These are phyloP conservation scores for Pangasianodon gigas DNA, from an alignment of 2,113 vertebrate genomes.

Conservation along the genomic window DNA sequence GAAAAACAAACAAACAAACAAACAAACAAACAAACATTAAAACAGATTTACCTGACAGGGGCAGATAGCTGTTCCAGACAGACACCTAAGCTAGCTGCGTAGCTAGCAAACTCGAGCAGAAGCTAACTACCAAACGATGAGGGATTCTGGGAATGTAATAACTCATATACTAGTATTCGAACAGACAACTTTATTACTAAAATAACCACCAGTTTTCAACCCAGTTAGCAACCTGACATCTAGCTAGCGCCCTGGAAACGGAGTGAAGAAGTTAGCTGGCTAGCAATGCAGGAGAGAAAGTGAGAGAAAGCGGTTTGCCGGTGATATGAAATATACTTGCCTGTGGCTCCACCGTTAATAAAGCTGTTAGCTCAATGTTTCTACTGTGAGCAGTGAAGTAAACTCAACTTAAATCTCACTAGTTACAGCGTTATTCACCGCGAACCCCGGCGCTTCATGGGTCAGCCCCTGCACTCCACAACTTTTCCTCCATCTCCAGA, in stretches of 20 bases:
- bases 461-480: conserved; percentile 3
- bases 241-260: not conserved
- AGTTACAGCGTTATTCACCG: conserved; percentile 33
- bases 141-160: not conserved
- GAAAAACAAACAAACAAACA: not conserved
- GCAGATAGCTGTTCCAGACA: not conserved
- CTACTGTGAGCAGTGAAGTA: not conserved
- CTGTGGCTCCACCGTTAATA: conserved; percentile 44
- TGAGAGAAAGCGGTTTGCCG: not conserved
- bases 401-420: conserved; percentile 7
- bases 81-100: not conserved
- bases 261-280: not conserved
- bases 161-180: not conserved
- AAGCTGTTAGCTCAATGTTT: conserved; percentile 25
- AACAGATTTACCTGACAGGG: not conserved
- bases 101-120: not conserved
- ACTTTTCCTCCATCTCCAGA: conserved; percentile 37
- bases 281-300: not conserved
- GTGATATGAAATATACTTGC: conserved; percentile 29
- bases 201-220: not conserved
- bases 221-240: not conserved
- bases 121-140: too few species aligned
- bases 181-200: not conserved
- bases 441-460: not conserved
- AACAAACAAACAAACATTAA: not conserved